phyloP scores from a whole-genome alignment of 1,140 invertebrate species.

The Drosophila pectinifera region DNA sequence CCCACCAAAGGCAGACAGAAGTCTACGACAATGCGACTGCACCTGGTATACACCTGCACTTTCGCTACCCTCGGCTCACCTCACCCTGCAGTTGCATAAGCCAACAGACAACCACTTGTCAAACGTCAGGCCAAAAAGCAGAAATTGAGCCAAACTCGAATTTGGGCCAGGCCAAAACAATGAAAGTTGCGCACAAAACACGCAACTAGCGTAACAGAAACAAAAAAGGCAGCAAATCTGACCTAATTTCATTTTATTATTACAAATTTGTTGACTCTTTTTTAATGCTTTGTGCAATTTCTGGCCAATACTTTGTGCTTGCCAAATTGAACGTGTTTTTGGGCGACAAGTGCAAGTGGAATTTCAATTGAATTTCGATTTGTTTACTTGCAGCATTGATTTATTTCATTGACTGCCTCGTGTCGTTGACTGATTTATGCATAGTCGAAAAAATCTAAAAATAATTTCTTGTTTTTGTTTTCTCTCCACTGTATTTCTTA shows the following conservation, averaged over 20 bases:
- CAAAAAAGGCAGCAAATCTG: constrained; percentile 46
- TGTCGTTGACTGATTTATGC: constrained; percentile 58
- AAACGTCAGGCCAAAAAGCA: constrained; percentile 60
- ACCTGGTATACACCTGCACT: constrained; percentile 24
- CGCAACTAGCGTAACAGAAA: constrained; percentile 70
- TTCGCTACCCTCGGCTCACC: not conserved
- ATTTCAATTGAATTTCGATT: constrained; percentile 36
- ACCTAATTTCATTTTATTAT: constrained; percentile 70
- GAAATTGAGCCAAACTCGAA: constrained; percentile 43
- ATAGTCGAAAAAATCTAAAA: constrained; percentile 26
- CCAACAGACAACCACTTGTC: constrained; percentile 62
- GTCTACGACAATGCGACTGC: constrained; percentile 43
- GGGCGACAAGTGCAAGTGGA: constrained; percentile 18
- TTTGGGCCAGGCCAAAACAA: constrained; percentile 62
- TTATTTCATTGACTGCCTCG: constrained; percentile 17
- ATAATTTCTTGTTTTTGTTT: constrained; percentile 59
- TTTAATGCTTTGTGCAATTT: constrained; percentile 31
- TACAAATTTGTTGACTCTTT: constrained; percentile 52
- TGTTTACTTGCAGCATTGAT: constrained; percentile 4
- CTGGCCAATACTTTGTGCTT: constrained; percentile 19
- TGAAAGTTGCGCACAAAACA: constrained; percentile 66
- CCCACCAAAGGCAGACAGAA: constrained; percentile 26
- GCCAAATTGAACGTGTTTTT: constrained; percentile 49
- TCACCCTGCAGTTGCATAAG: constrained; percentile 24
- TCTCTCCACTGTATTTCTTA: constrained; percentile 38